Evolutionary conservation across 2,888 invertebrate genomes (phyloP), one percentile per base, ranked within the genome.

Genomic region (Euclidia mi): DNA sequence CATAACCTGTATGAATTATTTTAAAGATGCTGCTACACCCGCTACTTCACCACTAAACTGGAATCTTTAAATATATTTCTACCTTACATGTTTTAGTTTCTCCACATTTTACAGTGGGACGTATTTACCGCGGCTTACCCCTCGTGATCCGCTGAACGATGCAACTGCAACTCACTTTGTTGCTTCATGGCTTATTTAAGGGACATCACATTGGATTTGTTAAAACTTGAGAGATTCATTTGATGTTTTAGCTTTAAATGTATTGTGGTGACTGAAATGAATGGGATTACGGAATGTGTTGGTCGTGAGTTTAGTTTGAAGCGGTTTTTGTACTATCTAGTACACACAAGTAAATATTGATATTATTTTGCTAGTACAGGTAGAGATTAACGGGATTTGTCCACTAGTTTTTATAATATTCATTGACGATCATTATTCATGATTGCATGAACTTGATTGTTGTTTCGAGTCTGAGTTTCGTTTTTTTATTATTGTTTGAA

Each of bases 121-220:
- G 25, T 29, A 10, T 14, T 34, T 32, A 12, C 42, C 15, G n/a
- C 1, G 29, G 42, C 42, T 51, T 51, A 44, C 20, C 20, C 7
- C 7, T 1, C 17, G 18, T 49, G 34, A 32, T 7, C 14, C 25
- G 14, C 31, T 37, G 43, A 25, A 20, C 9, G 11, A 9, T 44
- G 37, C 38, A 44, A 2, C 51, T 31, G 37, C 20, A n/a, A 11
- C 15, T 35, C 7, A 14, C 29, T 28, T 37, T 20, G 35, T 35
- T 6, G 25, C 25, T 41, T 49, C 32, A 9, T 3, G 14, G 29
- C 38, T 40, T 40, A 40, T 31, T 28, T 15, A 12, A n/a, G 11
- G 34, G 20, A 34, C 28, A 28, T 46, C 14, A 32, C 25, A 9
- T 11, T 12, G 32, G 15, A 34, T 48, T 42, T 41, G 15, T 32